Base-by-base conservation (phyloP, 1,140 invertebrate species). In the Drosophila carrolli region DNA sequence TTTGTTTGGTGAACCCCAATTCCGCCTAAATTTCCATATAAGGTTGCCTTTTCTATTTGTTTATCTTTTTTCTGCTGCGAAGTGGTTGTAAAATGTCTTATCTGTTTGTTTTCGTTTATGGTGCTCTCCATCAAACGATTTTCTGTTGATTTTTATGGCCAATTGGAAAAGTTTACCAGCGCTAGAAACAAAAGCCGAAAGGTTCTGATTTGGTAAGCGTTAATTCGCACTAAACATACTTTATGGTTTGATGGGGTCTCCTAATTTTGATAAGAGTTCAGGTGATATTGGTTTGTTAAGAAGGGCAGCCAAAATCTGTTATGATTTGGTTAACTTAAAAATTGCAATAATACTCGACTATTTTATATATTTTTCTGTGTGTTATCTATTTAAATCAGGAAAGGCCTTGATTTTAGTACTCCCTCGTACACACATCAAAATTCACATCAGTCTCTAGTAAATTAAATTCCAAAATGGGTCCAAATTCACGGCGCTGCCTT, bases 111-210 rank as follows among this genome's bases (percentile, higher is more conserved):
- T 51, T 51, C 32, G 19, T 53, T 68, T 59, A 59, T 3, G 13
- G 23, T 11, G 44, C 56, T 50, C 47, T 10, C 9, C 7, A 29
- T 50, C 55, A 74, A 67, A 75, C 41, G 51, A 61, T 55, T 72
- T 50, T 67, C 63, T 74, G 66, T 44, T 16, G 53, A 58, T 71
- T 71, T 72, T 72, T 71, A 72, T 71, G 44, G 29, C 44, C 41
- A 72, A 72, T 72, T 41, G 68, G 65, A 72, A 71, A 72, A 71
- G 66, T 72, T 72, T 72, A 72, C n/a, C 63, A 56, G 63, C 29
- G 9, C 40, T 9, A 32, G 29, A 23, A 54, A 19, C 48, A 65
- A 68, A 65, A 51, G 59, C 23, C 66, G 27, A 66, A 40, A 55
- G 23, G 14, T 46, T 47, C 32, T 65, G 32, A 46, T 62, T 63